Evolutionary conservation across 2,113 vertebrate species (phyloP).

Genomic region (Lates calcarifer): DNA sequence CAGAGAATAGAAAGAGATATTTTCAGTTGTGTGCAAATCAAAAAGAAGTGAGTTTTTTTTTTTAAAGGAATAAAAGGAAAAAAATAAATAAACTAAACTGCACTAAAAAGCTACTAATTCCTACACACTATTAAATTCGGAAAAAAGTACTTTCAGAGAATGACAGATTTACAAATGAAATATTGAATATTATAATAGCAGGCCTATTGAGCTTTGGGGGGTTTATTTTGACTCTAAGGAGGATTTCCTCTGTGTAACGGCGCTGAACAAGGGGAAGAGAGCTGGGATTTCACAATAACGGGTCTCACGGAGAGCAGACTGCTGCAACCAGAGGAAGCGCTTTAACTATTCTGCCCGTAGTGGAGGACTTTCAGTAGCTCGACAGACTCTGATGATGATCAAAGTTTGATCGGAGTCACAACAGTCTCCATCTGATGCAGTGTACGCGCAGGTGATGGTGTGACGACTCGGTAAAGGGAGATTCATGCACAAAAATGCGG

Average conservation of each 20-base stretch:
- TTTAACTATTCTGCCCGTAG: neutral
- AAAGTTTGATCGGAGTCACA: neutral
- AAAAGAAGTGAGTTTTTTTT: neutral
- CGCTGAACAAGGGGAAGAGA: conserved; percentile 65
- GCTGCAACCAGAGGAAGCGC: conserved; percentile 27
- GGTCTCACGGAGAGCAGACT: conserved; percentile 35
- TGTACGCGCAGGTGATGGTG: neutral
- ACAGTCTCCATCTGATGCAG: neutral
- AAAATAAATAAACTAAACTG: no score
- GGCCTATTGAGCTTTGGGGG: neutral
- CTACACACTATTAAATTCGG: no score
- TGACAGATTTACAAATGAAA: neutral
- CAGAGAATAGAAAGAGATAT: neutral
- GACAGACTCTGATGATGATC: neutral
- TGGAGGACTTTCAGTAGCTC: neutral
- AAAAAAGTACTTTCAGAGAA: no score
- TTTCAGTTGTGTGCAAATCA: neutral
- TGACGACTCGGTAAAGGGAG: conserved; percentile 9
- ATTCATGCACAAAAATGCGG: conserved; percentile 57
- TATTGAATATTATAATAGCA: neutral
- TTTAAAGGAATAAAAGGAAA: neutral
- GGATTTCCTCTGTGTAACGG: conserved; percentile 73
- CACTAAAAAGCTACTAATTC: no score
- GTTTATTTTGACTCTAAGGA: conserved; percentile 49
- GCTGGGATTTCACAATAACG: conserved; percentile 80